Percentiles rank a stretch among this genome's conserved stretches.
Conservation (phyloP, 2,113 vertebrate species). For the Proterorhinus semilunaris region DNA sequence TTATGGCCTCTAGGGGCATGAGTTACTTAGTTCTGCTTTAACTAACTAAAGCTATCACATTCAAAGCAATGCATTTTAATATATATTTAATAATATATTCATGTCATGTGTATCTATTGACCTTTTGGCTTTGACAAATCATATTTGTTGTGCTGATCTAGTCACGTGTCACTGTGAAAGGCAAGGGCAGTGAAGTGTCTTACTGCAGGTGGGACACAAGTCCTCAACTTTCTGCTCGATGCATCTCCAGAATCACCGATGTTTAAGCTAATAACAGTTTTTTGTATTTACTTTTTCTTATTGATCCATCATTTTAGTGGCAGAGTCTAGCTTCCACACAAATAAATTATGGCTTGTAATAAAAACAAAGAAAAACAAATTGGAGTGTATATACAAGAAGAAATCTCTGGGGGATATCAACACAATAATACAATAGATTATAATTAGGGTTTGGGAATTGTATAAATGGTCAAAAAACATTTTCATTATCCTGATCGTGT, state of each 20-base stretch:
- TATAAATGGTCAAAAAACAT: constrained; percentile 7
- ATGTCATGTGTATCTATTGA: no score
- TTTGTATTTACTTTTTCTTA: no score
- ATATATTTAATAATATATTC: no score
- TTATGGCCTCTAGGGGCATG: no score
- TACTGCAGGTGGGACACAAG: neutral
- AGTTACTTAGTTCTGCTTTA: no score
- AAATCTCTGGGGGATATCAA: neutral
- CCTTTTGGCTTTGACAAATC: no score
- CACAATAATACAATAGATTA: neutral
- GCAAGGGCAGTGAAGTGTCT: neutral
- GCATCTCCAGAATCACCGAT: no score
- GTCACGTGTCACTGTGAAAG: neutral
- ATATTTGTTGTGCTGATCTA: neutral
- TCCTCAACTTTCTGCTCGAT: neutral
- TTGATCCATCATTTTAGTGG: neutral
- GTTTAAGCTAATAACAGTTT: no score
- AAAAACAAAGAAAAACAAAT: no score
- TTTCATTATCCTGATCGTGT: constrained; percentile 20
- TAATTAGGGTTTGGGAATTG: constrained; percentile 23
- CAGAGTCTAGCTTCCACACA: neutral
- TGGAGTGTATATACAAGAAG: constrained; percentile 4
- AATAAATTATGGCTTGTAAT: constrained; percentile 42
- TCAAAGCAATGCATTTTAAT: no score
- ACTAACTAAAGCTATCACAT: neutral